phyloP scores from a whole-genome alignment of 2,888 invertebrate genomes.

The Aromia moschata region DNA sequence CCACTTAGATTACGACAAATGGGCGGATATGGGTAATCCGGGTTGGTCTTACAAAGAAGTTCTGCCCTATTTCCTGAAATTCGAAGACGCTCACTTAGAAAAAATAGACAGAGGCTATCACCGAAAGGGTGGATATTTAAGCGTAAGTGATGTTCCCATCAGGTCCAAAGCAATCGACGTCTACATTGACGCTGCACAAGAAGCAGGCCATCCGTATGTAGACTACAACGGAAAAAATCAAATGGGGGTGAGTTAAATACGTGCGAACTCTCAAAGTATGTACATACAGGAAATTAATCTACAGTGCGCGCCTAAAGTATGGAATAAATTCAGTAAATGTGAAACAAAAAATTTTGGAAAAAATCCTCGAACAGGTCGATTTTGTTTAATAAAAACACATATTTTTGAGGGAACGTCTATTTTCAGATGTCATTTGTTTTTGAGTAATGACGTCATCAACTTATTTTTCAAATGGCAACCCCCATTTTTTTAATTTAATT shows the following conservation, averaged over 20 bases:
- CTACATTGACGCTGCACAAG: slow-evolving; percentile 71
- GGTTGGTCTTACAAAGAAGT: slow-evolving; percentile 67
- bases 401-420: no score
- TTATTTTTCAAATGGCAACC: no score
- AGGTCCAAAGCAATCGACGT: slow-evolving; percentile 65
- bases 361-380: no score
- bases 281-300: no score
- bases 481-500: no score
- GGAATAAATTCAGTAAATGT: neutral
- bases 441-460: no score
- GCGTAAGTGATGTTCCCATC: slow-evolving; percentile 55
- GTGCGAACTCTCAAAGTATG: no score
- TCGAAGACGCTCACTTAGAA: slow-evolving; percentile 56
- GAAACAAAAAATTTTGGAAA: no score
- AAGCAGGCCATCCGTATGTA: slow-evolving; percentile 72
- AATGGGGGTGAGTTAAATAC: slow-evolving; percentile 64
- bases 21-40: slow-evolving; percentile 66
- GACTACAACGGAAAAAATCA: slow-evolving; percentile 75
- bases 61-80: slow-evolving; percentile 61
- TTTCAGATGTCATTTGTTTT: no score
- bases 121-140: slow-evolving; percentile 60
- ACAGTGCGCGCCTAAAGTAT: no score
- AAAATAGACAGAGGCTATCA: slow-evolving; percentile 56
- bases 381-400: no score
- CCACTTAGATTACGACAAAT: slow-evolving; percentile 76